Evolutionary conservation across 2,113 vertebrate species (phyloP), one percentile per base, ranked within the genome.

Genomic region (Periophthalmodon schlosseri): DNA sequence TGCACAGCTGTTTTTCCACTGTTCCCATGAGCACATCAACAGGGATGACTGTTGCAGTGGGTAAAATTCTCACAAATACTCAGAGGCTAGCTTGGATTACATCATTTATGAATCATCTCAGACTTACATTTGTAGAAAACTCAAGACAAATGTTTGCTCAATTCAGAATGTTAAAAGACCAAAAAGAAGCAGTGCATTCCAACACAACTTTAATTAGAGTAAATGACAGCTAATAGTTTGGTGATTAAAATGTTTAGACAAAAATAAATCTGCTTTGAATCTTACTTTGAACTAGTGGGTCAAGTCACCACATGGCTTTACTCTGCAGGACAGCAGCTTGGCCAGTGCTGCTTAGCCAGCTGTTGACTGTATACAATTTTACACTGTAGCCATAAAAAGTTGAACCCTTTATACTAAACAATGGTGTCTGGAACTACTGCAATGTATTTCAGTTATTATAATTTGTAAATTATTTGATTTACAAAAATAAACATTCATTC

Each of bases 311-410:
- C 88, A 90, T 82, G 82, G 82, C 64, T n/a, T 12, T 49, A 47
- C 76, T 84, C 86, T 86, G 80, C 80, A 85, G 80, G 77, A 83
- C 61, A 75, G 76, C 72, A 75, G 61, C 67, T 67, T 77, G 57
- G 67, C 79, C 80, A 87, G 82, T 87, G 83, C 84, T 84, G 79
- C 77, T 80, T n/a, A 6, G 2, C 82, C 89, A 90, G 91, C 87
- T 92, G 87, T 86, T 83, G 28, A 54, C 69, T 5, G 77, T 24
- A 44, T 39, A 81, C 65, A 63, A 68, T 70, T 60, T 44, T 70
- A 21, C 24, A 69, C 64, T 79, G 75, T 57, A 58, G 13, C 54
- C 34, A 57, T 33, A 44, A 49, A 58, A 46, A 47, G 44, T 49
- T 21, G 12, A 14, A 14, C 4, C 57, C 7, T n/a, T 56, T 56